Percentiles rank a stretch among this genome's conserved stretches.
phyloP scores from a whole-genome alignment of 1,140 invertebrate species.

The Babylonia areolata region DNA sequence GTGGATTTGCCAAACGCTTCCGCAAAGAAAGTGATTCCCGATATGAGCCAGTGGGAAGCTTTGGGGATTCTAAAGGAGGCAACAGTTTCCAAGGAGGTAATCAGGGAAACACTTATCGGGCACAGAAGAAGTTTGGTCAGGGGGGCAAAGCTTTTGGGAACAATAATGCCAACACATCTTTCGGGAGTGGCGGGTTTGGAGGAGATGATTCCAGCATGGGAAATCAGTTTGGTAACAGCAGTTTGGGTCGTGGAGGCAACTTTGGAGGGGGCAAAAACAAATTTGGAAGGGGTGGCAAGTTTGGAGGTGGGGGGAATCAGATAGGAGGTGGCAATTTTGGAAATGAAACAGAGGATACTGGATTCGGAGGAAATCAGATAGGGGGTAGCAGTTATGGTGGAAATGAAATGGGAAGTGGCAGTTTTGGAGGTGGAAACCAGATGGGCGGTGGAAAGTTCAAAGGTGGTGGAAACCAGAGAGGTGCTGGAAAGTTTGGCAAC shows the following conservation, averaged over 20 bases:
- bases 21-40: not conserved
- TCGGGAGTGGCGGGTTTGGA: not conserved
- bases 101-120: not conserved
- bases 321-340: slow-evolving; percentile 18
- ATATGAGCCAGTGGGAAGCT: too few species aligned
- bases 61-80: not conserved
- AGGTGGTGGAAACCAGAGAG: not conserved
- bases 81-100: not conserved
- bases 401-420: too few species aligned
- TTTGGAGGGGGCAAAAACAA: not conserved
- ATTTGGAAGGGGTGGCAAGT: slow-evolving; percentile 27
- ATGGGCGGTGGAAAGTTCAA: not conserved
- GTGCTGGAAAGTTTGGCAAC: slow-evolving; percentile 9
- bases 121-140: too few species aligned
- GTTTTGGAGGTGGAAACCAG: too few species aligned
- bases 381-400: too few species aligned
- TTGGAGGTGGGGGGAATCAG: too few species aligned
- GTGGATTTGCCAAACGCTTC: not conserved
- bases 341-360: not conserved
- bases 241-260: not conserved
- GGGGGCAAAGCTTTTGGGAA: too few species aligned
- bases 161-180: too few species aligned
- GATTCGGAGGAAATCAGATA: not conserved
- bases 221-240: not conserved
- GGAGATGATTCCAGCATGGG: not conserved